A percentile compares a stretch with the other conserved stretches of the same genome.
phyloP scores from a whole-genome alignment of 2,797 vertebrate genomes.

The Semaprochilodus insignis region DNA sequence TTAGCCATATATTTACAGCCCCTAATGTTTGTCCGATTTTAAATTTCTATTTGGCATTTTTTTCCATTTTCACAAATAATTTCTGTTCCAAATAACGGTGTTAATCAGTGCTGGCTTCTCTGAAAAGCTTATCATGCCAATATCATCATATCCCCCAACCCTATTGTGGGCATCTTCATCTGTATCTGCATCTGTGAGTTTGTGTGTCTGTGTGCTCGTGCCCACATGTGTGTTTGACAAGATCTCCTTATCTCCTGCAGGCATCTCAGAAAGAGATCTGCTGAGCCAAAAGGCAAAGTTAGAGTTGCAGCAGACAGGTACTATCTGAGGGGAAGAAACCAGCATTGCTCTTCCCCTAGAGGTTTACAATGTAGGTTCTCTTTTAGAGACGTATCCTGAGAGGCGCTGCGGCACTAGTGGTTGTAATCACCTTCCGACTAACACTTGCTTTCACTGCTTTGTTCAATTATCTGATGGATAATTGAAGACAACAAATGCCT shows the following conservation, averaged over 20 bases:
- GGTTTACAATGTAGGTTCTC: constrained; percentile 29
- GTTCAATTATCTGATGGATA: constrained; percentile 36
- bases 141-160: not conserved
- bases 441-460: constrained; percentile 33
- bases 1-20: too few species aligned
- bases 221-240: constrained; percentile 20
- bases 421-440: constrained; percentile 37
- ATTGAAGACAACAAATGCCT: not conserved
- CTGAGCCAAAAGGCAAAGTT: constrained; percentile 76
- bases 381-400: constrained; percentile 16
- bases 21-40: too few species aligned
- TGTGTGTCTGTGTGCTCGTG: constrained; percentile 28
- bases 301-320: constrained; percentile 83
- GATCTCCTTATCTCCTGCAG: constrained; percentile 79
- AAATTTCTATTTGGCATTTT: too few species aligned
- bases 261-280: constrained; percentile 80
- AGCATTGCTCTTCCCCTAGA: constrained; percentile 50
- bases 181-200: not conserved
- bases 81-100: too few species aligned
- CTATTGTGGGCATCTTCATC: not conserved
- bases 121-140: not conserved
- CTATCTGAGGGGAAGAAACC: constrained; percentile 68
- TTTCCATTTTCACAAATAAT: too few species aligned
- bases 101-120: not conserved
- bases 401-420: not conserved